phyloP scores from a whole-genome alignment of 2,888 invertebrate species.

The Hypercompe scribonia region DNA sequence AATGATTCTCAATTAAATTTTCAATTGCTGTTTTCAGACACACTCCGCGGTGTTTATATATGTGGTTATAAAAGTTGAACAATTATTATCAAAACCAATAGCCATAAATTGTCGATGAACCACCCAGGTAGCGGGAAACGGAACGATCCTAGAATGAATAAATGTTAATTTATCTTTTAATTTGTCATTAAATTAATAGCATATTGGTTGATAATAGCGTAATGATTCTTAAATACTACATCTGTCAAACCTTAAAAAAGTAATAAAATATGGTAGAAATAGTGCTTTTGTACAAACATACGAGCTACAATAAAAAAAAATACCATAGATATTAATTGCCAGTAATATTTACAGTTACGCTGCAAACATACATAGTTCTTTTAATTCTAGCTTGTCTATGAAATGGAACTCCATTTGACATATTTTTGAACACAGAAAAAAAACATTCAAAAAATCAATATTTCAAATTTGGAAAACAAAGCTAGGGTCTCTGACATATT shows the following conservation, averaged over 20 bases:
- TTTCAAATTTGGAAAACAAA: no score
- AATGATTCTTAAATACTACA: background rate
- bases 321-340: no score
- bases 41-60: conserved; percentile 51
- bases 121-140: conserved; percentile 62
- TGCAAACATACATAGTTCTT: no score
- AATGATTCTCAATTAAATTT: conserved; percentile 52
- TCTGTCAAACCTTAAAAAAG: background rate
- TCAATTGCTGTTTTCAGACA: conserved; percentile 56
- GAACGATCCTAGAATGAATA: conserved; percentile 56
- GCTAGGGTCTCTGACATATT: no score
- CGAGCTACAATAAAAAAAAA: no score
- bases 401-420: no score
- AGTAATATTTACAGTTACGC: no score
- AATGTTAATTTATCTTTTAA: conserved; percentile 7
- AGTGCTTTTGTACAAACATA: background rate
- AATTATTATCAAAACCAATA: conserved; percentile 71
- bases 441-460: no score
- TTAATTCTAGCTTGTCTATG: no score
- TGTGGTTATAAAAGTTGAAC: conserved; percentile 53
- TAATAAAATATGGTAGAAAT: background rate
- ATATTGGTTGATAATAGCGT: background rate
- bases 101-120: conserved; percentile 73
- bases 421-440: no score
- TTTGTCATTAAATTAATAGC: conserved; percentile 1